Conservation (phyloP, 1,140 invertebrate genomes). For the Arctopsyche grandis region DNA sequence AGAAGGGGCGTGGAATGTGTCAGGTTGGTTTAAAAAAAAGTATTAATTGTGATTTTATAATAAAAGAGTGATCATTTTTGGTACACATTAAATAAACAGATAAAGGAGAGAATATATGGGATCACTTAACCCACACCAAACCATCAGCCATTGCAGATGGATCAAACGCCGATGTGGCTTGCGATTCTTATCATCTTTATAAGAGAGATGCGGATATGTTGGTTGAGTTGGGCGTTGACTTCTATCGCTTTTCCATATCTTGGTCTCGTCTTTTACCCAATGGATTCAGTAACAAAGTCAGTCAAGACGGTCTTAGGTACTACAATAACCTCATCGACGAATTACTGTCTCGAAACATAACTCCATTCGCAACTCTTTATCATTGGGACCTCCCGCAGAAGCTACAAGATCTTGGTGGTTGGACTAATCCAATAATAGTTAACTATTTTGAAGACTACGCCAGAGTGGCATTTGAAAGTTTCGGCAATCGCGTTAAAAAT, state of each 20-base stretch:
- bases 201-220: slow-evolving; percentile 68
- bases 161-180: slow-evolving; percentile 66
- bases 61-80: too few species aligned
- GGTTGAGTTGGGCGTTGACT: slow-evolving; percentile 60
- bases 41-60: too few species aligned
- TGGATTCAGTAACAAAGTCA: slow-evolving; percentile 56
- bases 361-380: slow-evolving; percentile 56
- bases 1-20: slow-evolving; percentile 29
- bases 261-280: slow-evolving; percentile 66
- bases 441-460: slow-evolving; percentile 67
- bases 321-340: slow-evolving; percentile 70
- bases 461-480: slow-evolving; percentile 60
- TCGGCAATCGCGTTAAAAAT: slow-evolving; percentile 63
- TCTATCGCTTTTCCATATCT: slow-evolving; percentile 66
- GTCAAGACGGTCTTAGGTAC: slow-evolving; percentile 59
- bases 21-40: slow-evolving; percentile 1
- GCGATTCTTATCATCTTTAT: slow-evolving; percentile 70
- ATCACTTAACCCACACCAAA: not conserved
- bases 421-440: slow-evolving; percentile 50
- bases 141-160: slow-evolving; percentile 16
- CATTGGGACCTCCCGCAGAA: slow-evolving; percentile 57
- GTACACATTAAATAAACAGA: not conserved
- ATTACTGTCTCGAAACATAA: slow-evolving; percentile 62
- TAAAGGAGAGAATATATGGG: slow-evolving; percentile 10
- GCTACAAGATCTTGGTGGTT: slow-evolving; percentile 54